Evolutionary conservation across 2,113 vertebrate genomes (phyloP).

Genomic region (Bos javanicus): DNA sequence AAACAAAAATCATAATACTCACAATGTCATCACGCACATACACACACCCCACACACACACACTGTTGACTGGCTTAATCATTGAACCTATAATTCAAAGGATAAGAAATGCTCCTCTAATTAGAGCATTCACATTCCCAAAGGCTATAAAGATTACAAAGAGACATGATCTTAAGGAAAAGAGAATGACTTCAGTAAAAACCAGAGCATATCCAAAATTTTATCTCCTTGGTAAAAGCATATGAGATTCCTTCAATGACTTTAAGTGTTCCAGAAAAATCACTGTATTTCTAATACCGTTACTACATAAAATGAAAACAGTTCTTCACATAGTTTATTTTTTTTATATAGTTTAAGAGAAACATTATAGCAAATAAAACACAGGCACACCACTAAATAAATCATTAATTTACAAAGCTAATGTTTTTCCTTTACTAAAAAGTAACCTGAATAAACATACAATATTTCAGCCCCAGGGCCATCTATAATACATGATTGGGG

Average conservation of each 20-base stretch:
- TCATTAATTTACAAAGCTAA: neutral
- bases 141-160: neutral
- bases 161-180: constrained; percentile 15
- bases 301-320: neutral
- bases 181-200: constrained; percentile 31
- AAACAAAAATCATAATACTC: neutral
- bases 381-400: neutral
- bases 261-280: neutral
- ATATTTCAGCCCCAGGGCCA: neutral
- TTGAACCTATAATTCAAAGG: neutral
- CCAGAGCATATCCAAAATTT: constrained; percentile 12
- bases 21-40: neutral
- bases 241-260: neutral
- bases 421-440: constrained; percentile 25
- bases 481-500: neutral
- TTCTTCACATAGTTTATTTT: neutral
- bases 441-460: neutral
- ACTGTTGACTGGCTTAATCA: neutral
- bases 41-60: neutral
- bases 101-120: neutral
- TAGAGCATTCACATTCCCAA: neutral
- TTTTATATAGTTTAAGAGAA: constrained; percentile 14
- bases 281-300: neutral
- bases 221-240: neutral
- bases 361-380: neutral